Evolutionary conservation across 2,113 vertebrate genomes (phyloP).

Genomic region (Holacanthus passer): DNA sequence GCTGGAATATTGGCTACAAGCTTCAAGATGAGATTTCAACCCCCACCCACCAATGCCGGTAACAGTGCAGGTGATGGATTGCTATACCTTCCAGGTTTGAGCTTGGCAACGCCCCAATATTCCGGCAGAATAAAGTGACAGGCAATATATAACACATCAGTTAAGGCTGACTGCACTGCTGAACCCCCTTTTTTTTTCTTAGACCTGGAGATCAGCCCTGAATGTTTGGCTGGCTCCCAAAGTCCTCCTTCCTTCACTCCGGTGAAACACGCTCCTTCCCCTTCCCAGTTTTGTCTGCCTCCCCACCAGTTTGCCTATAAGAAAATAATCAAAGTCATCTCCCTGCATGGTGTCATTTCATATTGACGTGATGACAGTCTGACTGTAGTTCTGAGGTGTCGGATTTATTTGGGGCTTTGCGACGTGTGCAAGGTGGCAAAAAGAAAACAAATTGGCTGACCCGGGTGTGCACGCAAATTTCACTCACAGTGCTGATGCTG

Average conservation of each 20-base stretch:
- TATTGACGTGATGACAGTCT: slow-evolving; percentile 26
- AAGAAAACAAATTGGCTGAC: slow-evolving; percentile 44
- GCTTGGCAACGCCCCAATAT: slow-evolving; percentile 85
- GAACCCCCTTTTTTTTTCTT: slow-evolving; percentile 45
- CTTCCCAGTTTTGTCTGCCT: slow-evolving; percentile 21
- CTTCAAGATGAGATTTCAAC: slow-evolving; percentile 82
- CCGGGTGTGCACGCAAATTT: slow-evolving; percentile 43
- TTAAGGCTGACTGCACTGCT: slow-evolving; percentile 78
- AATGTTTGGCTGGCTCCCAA: slow-evolving; percentile 55
- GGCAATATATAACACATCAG: slow-evolving; percentile 86
- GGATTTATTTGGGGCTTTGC: slow-evolving; percentile 18
- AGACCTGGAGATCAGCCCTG: slow-evolving; percentile 62
- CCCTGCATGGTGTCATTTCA: slow-evolving; percentile 34
- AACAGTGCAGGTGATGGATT: slow-evolving; percentile 83
- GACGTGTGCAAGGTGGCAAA: neutral
- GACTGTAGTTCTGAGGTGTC: slow-evolving; percentile 28
- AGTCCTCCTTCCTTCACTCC: slow-evolving; percentile 31
- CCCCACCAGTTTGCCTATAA: neutral
- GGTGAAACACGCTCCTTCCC: slow-evolving; percentile 54
- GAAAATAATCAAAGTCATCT: slow-evolving; percentile 45
- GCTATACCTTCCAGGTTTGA: slow-evolving; percentile 83
- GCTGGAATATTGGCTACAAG: slow-evolving; percentile 80
- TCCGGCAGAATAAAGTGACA: slow-evolving; percentile 84
- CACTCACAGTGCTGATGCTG: slow-evolving; percentile 25
- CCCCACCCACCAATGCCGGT: slow-evolving; percentile 55